phyloP scores from a whole-genome alignment of 2,888 invertebrate species.

The Scelioninae gen. 2 region DNA sequence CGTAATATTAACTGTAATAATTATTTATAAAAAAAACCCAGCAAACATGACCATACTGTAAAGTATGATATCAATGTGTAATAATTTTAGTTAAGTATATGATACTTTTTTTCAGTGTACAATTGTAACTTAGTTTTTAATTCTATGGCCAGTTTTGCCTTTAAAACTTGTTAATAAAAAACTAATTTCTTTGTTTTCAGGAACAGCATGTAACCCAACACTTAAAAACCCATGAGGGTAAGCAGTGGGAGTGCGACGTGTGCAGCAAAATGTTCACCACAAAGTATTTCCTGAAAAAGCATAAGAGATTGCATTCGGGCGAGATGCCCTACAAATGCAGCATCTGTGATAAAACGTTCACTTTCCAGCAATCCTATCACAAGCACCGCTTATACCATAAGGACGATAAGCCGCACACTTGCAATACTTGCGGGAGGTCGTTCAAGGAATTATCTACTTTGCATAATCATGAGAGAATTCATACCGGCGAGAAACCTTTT shows the following conservation, averaged over 20 bases:
- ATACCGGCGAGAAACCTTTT: constrained; percentile 90
- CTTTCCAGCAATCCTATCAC: constrained; percentile 93
- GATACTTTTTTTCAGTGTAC: too few relatives aligned
- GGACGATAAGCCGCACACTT: constrained; percentile 85
- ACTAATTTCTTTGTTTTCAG: too few relatives aligned
- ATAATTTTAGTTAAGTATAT: too few relatives aligned
- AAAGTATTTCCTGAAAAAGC: constrained; percentile 92
- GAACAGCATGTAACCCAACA: constrained; percentile 76
- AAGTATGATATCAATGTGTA: too few relatives aligned
- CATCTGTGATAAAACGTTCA: constrained; percentile 89
- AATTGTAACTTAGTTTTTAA: too few relatives aligned
- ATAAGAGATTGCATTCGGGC: constrained; percentile 88
- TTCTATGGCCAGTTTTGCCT: too few relatives aligned
- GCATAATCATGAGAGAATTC: constrained; percentile 90
- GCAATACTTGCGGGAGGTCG: constrained; percentile 83
- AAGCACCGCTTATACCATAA: constrained; percentile 92
- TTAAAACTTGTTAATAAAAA: too few relatives aligned
- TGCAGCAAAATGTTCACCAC: constrained; percentile 91
- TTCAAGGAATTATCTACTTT: constrained; percentile 92
- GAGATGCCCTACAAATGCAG: constrained; percentile 91
- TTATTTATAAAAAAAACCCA: too few relatives aligned
- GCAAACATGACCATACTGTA: too few relatives aligned
- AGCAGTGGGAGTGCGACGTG: constrained; percentile 91
- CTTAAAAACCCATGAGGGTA: constrained; percentile 79
- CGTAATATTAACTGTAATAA: too few relatives aligned